These are phyloP conservation scores for Mystacides longicornis DNA, from an alignment of 2,888 invertebrate genomes.

Conservation along the genomic window DNA sequence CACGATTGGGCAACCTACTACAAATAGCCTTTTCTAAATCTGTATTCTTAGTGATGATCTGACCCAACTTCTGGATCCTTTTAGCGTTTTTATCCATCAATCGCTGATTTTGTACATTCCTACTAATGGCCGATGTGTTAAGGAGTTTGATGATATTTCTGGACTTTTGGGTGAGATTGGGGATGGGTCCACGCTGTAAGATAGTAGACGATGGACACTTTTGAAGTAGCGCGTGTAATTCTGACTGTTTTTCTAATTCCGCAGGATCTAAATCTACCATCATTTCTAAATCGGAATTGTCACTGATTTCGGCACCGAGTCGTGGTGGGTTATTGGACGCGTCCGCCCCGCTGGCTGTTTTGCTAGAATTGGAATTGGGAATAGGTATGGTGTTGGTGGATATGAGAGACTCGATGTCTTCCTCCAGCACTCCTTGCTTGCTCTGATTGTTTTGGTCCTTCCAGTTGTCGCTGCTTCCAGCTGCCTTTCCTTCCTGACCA, in stretches of 20 bases:
- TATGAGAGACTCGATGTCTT: conserved; percentile 47
- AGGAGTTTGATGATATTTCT: conserved; percentile 39
- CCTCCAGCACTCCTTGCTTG: conserved; percentile 38
- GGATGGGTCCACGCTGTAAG: conserved; percentile 33
- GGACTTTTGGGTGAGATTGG: conserved; percentile 40
- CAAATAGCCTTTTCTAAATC: conserved; percentile 11
- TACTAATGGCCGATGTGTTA: conserved; percentile 36
- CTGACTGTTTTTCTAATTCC: conserved; percentile 42
- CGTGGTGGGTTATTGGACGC: conserved; percentile 19
- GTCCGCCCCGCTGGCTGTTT: conserved; percentile 9
- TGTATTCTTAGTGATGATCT: conserved; percentile 31
- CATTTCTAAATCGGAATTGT: conserved; percentile 23
- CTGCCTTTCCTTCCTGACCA: conserved; percentile 31
- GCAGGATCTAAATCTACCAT: conserved; percentile 37
- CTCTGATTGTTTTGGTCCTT: conserved; percentile 35
- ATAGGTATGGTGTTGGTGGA: conserved; percentile 44
- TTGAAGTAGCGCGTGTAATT: conserved; percentile 42
- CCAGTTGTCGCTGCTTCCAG: conserved; percentile 26
- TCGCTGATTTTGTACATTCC: conserved; percentile 39
- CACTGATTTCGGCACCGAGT: conserved; percentile 18
- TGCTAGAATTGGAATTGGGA: conserved; percentile 13
- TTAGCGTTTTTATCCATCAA: conserved; percentile 42
- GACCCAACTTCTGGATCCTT: conserved; percentile 43
- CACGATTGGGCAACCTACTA: conserved; percentile 26
- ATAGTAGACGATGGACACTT: conserved; percentile 45